Percentiles rank a stretch among this genome's conserved stretches.
These are phyloP conservation scores for Cerastis rubricosa DNA, from an alignment of 2,888 invertebrate genomes.

Conservation along the genomic window DNA sequence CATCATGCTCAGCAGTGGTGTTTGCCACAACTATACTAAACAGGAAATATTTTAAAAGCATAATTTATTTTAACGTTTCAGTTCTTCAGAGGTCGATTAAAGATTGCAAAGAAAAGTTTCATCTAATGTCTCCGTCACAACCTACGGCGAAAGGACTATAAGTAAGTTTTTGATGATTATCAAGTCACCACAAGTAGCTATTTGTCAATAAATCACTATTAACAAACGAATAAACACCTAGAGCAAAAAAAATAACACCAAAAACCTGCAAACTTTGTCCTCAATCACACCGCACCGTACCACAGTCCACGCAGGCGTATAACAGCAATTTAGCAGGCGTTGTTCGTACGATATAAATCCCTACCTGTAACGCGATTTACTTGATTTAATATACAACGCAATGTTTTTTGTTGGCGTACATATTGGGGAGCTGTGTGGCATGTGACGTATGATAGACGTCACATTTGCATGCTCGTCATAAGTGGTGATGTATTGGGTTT, in stretches of 20 bases:
- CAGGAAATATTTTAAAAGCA: neutral
- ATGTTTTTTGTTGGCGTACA: constrained; percentile 63
- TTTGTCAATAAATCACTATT: neutral
- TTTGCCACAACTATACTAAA: neutral
- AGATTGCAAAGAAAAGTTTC: no score
- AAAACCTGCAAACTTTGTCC: constrained; percentile 13
- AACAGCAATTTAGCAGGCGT: constrained; percentile 68
- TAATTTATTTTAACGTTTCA: neutral
- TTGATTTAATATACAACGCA: constrained; percentile 72
- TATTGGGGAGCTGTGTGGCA: constrained; percentile 60
- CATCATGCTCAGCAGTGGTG: neutral
- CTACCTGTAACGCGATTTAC: constrained; percentile 69
- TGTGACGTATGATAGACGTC: constrained; percentile 69
- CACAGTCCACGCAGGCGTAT: constrained; percentile 67
- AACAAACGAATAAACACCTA: neutral
- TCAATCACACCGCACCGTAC: constrained; percentile 9
- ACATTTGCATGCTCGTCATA: constrained; percentile 70
- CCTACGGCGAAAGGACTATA: neutral
- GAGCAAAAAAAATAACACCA: neutral
- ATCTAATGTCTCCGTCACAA: no score
- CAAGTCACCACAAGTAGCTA: neutral
- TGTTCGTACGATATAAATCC: constrained; percentile 70
- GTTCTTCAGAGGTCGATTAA: neutral
- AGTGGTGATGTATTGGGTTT: constrained; percentile 45
- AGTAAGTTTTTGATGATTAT: neutral